A percentile compares a stretch with the other conserved stretches of the same genome.
phyloP scores from a whole-genome alignment of 2,888 invertebrate species.

The Lochmaea crataegi region DNA sequence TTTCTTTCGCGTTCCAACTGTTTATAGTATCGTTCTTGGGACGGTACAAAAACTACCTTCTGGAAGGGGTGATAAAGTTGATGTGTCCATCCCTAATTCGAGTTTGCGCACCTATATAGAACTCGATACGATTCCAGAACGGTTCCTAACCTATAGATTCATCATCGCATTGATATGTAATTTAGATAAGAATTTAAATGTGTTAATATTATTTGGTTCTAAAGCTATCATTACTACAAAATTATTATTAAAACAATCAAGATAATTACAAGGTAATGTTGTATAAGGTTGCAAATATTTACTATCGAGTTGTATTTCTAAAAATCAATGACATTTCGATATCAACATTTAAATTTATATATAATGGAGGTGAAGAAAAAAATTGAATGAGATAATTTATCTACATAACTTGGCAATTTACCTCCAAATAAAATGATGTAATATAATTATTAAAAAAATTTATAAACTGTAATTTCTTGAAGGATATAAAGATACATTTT shows the following conservation, averaged over 20 bases:
- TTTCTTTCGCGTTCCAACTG: too few relatives aligned
- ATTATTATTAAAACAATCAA: conserved; percentile 8
- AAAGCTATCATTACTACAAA: conserved; percentile 3
- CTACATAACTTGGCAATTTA: not conserved
- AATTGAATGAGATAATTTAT: not conserved
- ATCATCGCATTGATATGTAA: not conserved
- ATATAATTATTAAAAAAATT: not conserved
- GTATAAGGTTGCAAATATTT: conserved; percentile 11
- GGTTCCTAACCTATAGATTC: too few relatives aligned
- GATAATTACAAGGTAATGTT: conserved; percentile 12
- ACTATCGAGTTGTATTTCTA: not conserved
- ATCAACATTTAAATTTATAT: not conserved
- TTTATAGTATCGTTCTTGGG: too few relatives aligned
- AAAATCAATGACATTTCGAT: conserved; percentile 7
- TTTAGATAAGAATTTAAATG: not conserved
- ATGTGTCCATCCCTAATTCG: too few relatives aligned
- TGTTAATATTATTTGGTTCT: not conserved
- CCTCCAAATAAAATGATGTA: not conserved
- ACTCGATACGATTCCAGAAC: too few relatives aligned
- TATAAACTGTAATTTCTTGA: too few relatives aligned
- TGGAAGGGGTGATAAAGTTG: too few relatives aligned
- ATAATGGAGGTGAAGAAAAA: not conserved
- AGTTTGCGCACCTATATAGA: too few relatives aligned
- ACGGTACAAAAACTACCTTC: too few relatives aligned
- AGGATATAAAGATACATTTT: too few relatives aligned